These are phyloP conservation scores for Oscheius sp. DNA, from an alignment of 2,888 invertebrate genomes.

Conservation along the genomic window DNA sequence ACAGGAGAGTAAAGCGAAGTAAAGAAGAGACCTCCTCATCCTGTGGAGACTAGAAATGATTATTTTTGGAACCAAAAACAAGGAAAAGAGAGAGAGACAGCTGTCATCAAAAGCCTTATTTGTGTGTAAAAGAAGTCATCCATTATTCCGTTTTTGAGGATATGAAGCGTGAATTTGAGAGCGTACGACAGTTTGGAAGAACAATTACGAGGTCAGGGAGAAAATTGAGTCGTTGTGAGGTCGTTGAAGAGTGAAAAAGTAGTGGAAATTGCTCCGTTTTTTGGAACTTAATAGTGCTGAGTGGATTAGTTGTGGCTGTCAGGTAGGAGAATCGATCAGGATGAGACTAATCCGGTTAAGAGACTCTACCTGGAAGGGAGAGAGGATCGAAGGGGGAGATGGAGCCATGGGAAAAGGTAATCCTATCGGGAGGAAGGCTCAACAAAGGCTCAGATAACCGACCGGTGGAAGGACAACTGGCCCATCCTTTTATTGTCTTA, in stretches of 20 bases:
- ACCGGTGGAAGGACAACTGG: slow-evolving; percentile 3
- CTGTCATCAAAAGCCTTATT: neutral
- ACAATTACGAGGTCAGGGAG: slow-evolving; percentile 19
- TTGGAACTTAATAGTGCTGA: slow-evolving; percentile 2
- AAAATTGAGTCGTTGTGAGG: slow-evolving; percentile 12
- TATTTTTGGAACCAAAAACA: neutral
- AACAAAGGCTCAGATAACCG: neutral
- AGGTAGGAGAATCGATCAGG: slow-evolving; percentile 1
- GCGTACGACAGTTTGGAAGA: neutral
- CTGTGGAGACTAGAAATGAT: neutral
- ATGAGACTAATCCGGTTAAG: slow-evolving; percentile 15
- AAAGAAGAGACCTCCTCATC: slow-evolving; percentile 8
- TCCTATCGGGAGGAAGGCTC: slow-evolving; percentile 9
- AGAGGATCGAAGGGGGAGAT: neutral
- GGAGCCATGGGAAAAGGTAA: slow-evolving; percentile 17
- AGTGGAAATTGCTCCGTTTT: neutral
- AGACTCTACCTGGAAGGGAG: neutral
- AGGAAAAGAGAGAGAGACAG: neutral
- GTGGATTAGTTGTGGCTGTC: neutral
- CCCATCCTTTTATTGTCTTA: slow-evolving; percentile 14
- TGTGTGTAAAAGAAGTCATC: slow-evolving; percentile 7
- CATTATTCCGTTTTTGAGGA: slow-evolving; percentile 3
- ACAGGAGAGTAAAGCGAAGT: neutral
- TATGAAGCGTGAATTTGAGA: slow-evolving; percentile 11
- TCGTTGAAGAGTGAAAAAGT: slow-evolving; percentile 3